Evolutionary conservation across 2,797 vertebrate genomes (phyloP).

Genomic region (Meriones psammophilus): DNA sequence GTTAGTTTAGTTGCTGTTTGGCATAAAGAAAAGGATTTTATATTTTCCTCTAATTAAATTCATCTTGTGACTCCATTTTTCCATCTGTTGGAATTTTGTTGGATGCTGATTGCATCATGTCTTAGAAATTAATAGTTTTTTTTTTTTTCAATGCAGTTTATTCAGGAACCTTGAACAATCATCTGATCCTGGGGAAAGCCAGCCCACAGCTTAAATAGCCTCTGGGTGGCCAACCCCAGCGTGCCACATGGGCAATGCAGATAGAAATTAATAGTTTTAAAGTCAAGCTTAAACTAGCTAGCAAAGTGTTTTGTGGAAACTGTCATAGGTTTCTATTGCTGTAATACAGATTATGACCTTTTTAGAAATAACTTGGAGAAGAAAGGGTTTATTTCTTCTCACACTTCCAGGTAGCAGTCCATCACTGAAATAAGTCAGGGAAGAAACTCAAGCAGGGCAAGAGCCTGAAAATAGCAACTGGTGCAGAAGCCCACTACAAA

Average conservation of each 20-base stretch:
- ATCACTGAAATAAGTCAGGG: background rate
- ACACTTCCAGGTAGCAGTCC: background rate
- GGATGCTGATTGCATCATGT: background rate
- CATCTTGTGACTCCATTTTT: slow-evolving; percentile 40
- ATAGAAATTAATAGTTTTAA: slow-evolving; percentile 51
- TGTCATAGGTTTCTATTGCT: background rate
- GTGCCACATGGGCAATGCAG: no score
- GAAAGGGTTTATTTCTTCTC: background rate
- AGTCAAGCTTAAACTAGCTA: slow-evolving; percentile 20
- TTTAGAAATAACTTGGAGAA: background rate
- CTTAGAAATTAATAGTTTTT: slow-evolving; percentile 53
- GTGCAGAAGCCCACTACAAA: background rate
- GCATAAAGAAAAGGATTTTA: slow-evolving; percentile 22
- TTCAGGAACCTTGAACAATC: no score
- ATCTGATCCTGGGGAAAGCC: no score
- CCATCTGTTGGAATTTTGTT: slow-evolving; percentile 6
- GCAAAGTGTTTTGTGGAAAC: background rate
- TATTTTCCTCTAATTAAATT: slow-evolving; percentile 44
- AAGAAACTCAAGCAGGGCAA: background rate
- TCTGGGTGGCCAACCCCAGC: no score
- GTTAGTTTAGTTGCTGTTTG: slow-evolving; percentile 57
- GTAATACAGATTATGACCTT: background rate
- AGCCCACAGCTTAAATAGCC: no score
- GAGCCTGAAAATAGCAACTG: background rate
- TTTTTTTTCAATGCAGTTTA: no score